These are phyloP conservation scores for Danio choprae DNA, from an alignment of 2,797 vertebrate genomes.

Conservation along the genomic window DNA sequence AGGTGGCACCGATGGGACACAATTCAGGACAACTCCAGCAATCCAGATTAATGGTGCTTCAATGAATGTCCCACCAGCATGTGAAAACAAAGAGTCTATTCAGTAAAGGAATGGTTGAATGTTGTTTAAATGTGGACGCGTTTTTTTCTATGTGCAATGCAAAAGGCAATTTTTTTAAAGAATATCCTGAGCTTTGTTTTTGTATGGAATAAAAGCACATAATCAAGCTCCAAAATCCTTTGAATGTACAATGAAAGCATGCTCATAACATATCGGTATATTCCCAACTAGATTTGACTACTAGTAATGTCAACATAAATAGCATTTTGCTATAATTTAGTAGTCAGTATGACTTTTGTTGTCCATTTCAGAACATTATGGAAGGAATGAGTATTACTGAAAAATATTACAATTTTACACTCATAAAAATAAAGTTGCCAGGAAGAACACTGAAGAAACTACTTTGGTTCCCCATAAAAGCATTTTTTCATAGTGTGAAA, in stretches of 20 bases:
- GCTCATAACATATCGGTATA: not conserved
- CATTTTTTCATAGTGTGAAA: too few relatives aligned
- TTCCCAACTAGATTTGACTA: not conserved
- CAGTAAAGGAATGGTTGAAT: too few relatives aligned
- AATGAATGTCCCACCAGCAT: not conserved
- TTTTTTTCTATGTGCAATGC: not conserved
- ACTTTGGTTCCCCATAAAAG: too few relatives aligned
- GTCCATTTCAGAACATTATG: not conserved
- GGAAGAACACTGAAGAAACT: too few relatives aligned
- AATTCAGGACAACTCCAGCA: constrained; percentile 37
- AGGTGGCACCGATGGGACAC: constrained; percentile 44
- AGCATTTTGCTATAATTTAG: not conserved
- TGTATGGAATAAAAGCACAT: not conserved
- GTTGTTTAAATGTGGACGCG: not conserved
- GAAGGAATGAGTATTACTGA: not conserved
- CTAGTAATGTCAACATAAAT: not conserved
- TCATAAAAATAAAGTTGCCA: too few relatives aligned
- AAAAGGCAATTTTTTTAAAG: not conserved
- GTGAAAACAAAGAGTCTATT: not conserved
- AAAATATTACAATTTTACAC: not conserved
- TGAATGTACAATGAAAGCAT: not conserved
- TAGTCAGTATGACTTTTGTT: not conserved
- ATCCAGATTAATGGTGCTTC: constrained; percentile 37
- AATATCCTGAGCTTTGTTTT: not conserved
- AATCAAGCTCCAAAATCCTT: not conserved